These are phyloP conservation scores for Leptodactylus fallax DNA, from an alignment of 2,797 vertebrate species.

Conservation along the genomic window DNA sequence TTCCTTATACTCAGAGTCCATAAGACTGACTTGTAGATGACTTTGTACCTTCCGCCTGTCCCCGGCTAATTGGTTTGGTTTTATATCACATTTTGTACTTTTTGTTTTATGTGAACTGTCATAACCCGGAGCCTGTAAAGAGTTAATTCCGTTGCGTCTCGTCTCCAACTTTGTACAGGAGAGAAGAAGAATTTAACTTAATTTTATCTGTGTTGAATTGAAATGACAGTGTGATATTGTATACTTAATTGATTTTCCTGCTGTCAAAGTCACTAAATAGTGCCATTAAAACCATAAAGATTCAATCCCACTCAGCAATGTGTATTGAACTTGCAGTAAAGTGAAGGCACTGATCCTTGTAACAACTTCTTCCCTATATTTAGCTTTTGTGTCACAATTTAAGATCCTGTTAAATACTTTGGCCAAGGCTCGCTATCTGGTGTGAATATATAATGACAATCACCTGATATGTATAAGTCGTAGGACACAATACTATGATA, in stretches of 20 bases:
- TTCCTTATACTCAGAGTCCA: not conserved
- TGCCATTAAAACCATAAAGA: conserved; percentile 61
- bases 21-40: not conserved
- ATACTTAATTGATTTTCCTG: conserved; percentile 64
- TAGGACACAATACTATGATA: not conserved
- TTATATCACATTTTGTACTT: not conserved
- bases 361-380: conserved; percentile 59
- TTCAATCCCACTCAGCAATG: conserved; percentile 61
- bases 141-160: conserved; percentile 24
- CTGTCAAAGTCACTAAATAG: conserved; percentile 63
- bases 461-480: conserved; percentile 13
- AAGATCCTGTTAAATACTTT: conserved; percentile 51
- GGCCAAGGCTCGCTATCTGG: conserved; percentile 14
- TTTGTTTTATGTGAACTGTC: conserved; percentile 17
- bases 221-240: conserved; percentile 64
- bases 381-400: conserved; percentile 62
- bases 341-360: conserved; percentile 60
- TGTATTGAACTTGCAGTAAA: conserved; percentile 65
- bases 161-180: conserved; percentile 47
- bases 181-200: conserved; percentile 49
- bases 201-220: conserved; percentile 63
- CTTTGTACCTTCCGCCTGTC: not conserved
- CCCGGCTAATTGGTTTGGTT: not conserved
- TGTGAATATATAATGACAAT: conserved; percentile 41
- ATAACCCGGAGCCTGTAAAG: not conserved